Conservation (phyloP, 2,113 vertebrate genomes). For the Bettongia penicillata region DNA sequence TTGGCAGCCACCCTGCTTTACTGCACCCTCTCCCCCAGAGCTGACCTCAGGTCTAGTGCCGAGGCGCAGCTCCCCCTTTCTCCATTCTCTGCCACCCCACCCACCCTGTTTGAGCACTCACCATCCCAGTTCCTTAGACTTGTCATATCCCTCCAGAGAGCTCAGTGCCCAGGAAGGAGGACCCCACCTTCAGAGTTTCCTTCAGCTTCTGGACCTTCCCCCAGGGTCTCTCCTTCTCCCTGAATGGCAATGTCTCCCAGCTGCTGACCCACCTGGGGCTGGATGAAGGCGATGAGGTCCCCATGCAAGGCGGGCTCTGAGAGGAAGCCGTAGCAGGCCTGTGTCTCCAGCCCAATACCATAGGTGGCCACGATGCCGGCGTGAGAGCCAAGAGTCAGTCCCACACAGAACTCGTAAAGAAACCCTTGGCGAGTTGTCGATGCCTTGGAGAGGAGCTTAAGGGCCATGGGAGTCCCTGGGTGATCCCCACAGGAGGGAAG, state of each 20-base stretch:
- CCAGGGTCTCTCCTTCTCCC: no score
- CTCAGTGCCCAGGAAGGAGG: rapidly evolving
- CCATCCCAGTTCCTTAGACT: no score
- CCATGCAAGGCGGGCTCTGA: conserved; percentile 91
- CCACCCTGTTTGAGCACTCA: no score
- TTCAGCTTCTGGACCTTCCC: not conserved
- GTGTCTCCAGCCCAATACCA: conserved; percentile 93
- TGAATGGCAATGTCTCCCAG: no score
- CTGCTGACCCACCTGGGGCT: conserved; percentile 87
- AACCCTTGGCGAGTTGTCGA: conserved; percentile 94
- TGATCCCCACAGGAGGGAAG: no score
- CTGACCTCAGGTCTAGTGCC: not conserved
- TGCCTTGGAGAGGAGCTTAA: conserved; percentile 94
- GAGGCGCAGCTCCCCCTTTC: not conserved
- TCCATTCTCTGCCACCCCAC: no score
- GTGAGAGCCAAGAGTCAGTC: conserved; percentile 91
- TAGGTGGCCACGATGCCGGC: conserved; percentile 92
- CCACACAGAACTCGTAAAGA: conserved; percentile 95
- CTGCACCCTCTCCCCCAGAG: not conserved
- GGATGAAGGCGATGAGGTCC: conserved; percentile 95
- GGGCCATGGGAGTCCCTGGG: conserved; percentile 92
- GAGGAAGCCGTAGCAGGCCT: conserved; percentile 92
- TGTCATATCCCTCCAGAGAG: no score
- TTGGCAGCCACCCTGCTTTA: not conserved
- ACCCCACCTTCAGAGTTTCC: not conserved